phyloP scores from a whole-genome alignment of 92 coral and sea anemone species.

The Ricordea florida region DNA sequence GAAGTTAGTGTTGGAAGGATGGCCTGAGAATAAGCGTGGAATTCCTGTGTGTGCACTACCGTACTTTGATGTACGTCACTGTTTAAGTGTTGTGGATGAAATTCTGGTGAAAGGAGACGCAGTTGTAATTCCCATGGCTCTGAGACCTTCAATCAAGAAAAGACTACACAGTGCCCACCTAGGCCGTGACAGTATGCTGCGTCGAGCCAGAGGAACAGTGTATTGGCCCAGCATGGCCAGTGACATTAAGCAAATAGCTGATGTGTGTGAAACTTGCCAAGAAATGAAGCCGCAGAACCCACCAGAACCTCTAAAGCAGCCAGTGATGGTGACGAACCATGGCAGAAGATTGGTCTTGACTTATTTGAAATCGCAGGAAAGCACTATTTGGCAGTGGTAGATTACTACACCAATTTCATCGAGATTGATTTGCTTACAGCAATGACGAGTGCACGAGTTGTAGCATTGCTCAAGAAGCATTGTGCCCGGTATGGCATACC shows the following conservation, averaged over 20 bases:
- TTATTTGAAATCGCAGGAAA: no score
- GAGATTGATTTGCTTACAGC: no score
- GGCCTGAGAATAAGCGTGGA: slow-evolving; percentile 40
- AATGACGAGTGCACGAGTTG: not conserved
- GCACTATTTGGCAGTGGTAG: no score
- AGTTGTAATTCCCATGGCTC: slow-evolving; percentile 22
- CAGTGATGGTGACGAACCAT: slow-evolving; percentile 26
- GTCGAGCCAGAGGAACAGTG: slow-evolving; percentile 48
- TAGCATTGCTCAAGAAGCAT: no score
- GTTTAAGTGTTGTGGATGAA: slow-evolving; percentile 24
- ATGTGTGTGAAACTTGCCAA: slow-evolving; percentile 32
- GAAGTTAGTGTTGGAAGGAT: slow-evolving; percentile 22
- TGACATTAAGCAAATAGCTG: slow-evolving; percentile 36
- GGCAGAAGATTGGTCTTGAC: no score
- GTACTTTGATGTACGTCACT: slow-evolving; percentile 46
- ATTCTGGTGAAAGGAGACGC: slow-evolving; percentile 31
- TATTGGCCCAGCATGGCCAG: slow-evolving; percentile 60
- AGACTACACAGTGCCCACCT: slow-evolving; percentile 40
- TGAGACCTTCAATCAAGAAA: slow-evolving; percentile 25
- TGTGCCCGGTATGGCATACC: slow-evolving; percentile 51
- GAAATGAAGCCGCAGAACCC: slow-evolving; percentile 20
- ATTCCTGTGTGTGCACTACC: slow-evolving; percentile 18
- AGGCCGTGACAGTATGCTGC: slow-evolving; percentile 23
- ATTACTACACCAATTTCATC: no score
- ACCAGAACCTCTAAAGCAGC: slow-evolving; percentile 40